Base-by-base conservation (phyloP, 2,113 vertebrate genomes). In the Microcebus tavaratra region DNA sequence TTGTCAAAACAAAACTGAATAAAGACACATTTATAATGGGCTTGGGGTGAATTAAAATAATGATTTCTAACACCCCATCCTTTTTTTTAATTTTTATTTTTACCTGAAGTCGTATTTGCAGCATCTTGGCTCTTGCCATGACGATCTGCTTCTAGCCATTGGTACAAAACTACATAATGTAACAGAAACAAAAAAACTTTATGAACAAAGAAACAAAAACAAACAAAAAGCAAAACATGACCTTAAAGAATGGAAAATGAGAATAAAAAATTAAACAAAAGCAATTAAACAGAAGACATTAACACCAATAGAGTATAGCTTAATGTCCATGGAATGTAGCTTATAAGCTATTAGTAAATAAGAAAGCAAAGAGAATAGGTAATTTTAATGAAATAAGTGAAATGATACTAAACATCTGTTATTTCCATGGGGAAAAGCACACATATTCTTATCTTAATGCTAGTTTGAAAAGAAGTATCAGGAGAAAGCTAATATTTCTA, bases 91-190 rank as follows among this genome's bases (percentile, higher is more conserved):
- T 98, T 97, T 73, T 87, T 97, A 98, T 96, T 87, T 98, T 99
- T 99, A 99, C 99, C 99, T 99, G 99, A 97, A 91, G 98, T 96
- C 97, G 98, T 97, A 98, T 98, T 98, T 98, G 99, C 96, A 97
- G 99, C 92, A 97, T 99, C 99, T 97, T 99, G 99, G 98, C 99
- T 99, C 98, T 97, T 99, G 99, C 99, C 99, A 98, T 99, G 99
- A 92, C 99, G 99, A 96, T 99, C 99, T 98, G 99, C 99, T 99
- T 99, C 99, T 96, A 99, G 99, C 99, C 99, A 99, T 98, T 99
- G 99, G 99, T 99, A 99, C 99, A 99, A 99, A 98, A 99, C 99
- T 99, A 99, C 73, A 98, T 97, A 98, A 98, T 98, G 98, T 97
- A 99, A 99, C 96, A 99, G 98, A 99, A 97, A 99, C 98, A 98